These are phyloP conservation scores for Tyrophagus putrescentiae DNA, from an alignment of 1,140 invertebrate species.

Conservation along the genomic window DNA sequence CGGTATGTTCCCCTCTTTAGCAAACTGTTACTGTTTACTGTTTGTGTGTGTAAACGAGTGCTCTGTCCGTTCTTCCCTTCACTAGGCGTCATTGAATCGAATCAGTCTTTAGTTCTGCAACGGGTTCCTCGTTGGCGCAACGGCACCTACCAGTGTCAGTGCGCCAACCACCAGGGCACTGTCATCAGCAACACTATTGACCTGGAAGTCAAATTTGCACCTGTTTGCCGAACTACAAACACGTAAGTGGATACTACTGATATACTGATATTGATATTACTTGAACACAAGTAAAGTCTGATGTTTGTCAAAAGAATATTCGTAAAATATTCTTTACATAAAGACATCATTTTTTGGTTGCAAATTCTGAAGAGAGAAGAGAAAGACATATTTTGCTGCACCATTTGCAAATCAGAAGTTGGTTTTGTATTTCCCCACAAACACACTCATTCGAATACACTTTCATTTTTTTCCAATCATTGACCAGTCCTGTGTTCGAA, in stretches of 20 bases:
- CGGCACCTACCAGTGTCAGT: conserved; percentile 28
- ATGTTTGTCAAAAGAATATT: background rate
- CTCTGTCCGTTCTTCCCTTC: too few relatives aligned
- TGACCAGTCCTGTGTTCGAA: too few relatives aligned
- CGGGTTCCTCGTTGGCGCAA: conserved; percentile 27
- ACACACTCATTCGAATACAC: too few relatives aligned
- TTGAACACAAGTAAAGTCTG: background rate
- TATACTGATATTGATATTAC: background rate
- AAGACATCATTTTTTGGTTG: background rate
- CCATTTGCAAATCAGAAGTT: background rate
- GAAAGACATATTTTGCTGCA: too few relatives aligned
- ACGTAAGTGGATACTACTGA: conserved; percentile 1
- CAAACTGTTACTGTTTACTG: background rate
- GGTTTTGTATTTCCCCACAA: background rate
- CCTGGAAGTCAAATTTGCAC: conserved; percentile 48
- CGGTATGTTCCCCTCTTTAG: conserved; percentile 3
- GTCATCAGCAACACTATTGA: conserved; percentile 4
- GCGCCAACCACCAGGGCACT: conserved; percentile 26
- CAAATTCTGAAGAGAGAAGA: background rate
- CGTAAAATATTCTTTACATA: background rate
- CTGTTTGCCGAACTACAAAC: conserved; percentile 15
- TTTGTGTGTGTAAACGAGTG: background rate
- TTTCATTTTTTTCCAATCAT: too few relatives aligned
- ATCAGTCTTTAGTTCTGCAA: conserved; percentile 28
- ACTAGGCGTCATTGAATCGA: conserved; percentile 20